phyloP scores from a whole-genome alignment of 2,113 vertebrate genomes.

The Coturnix japonica region DNA sequence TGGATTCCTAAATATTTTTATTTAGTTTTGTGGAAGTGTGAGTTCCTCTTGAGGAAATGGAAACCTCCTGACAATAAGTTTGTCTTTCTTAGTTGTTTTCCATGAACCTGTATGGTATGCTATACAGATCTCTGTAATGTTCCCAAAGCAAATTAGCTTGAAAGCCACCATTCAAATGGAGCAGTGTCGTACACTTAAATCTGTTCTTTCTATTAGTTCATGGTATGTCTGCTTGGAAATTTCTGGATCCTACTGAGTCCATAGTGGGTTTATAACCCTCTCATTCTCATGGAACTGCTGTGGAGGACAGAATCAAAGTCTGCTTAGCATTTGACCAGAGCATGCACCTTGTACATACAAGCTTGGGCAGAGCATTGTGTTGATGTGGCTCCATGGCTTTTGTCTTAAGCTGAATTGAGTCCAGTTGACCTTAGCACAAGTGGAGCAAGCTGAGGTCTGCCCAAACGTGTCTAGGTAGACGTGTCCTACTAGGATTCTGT shows the following conservation, averaged over 20 bases:
- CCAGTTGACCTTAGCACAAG: neutral
- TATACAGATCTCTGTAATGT: neutral
- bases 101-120: neutral
- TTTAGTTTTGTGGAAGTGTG: neutral
- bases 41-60: neutral
- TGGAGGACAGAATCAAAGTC: conserved; percentile 1
- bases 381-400: conserved; percentile 36
- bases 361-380: neutral
- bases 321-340: neutral
- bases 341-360: neutral
- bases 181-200: neutral
- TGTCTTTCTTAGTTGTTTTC: neutral
- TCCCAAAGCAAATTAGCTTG: neutral
- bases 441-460: neutral
- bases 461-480: neutral
- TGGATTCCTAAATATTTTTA: neutral
- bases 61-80: neutral
- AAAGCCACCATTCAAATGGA: neutral
- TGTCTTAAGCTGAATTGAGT: conserved; percentile 19
- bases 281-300: neutral
- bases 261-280: neutral
- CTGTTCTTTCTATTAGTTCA: neutral
- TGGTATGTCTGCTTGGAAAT: neutral
- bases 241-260: neutral
- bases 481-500: neutral